Conservation (phyloP, 1,140 invertebrate species). For the Zophobas morio region DNA sequence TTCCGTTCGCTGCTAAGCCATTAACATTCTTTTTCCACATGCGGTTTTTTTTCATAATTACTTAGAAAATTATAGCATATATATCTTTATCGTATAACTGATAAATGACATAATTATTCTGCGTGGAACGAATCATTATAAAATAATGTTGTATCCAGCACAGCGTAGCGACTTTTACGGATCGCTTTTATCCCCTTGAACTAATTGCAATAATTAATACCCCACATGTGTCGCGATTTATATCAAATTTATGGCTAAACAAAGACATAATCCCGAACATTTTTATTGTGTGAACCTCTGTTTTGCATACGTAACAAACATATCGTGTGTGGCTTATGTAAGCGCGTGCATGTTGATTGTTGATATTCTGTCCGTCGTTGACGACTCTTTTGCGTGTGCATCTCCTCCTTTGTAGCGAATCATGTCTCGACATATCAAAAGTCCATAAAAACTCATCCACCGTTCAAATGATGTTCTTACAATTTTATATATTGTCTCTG, state of each 20-base stretch:
- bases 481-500: constrained; percentile 39
- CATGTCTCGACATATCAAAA: constrained; percentile 32
- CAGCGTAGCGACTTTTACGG: background rate
- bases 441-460: constrained; percentile 30
- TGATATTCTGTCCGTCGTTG: constrained; percentile 37
- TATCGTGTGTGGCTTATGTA: constrained; percentile 26
- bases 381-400: constrained; percentile 38
- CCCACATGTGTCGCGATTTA: constrained; percentile 3
- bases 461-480: constrained; percentile 34
- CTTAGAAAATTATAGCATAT: background rate
- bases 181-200: background rate
- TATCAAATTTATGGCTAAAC: constrained; percentile 13
- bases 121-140: constrained; percentile 5
- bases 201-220: constrained; percentile 4
- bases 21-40: too few relatives aligned
- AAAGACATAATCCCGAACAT: constrained; percentile 21
- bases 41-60: background rate
- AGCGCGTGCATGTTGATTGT: constrained; percentile 40
- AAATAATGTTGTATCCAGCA: constrained; percentile 3
- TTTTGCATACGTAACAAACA: constrained; percentile 33
- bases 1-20: too few relatives aligned
- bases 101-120: constrained; percentile 29
- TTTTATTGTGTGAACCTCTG: constrained; percentile 19
- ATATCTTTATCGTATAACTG: background rate
- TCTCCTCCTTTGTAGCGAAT: constrained; percentile 17